A percentile compares a stretch with the other conserved stretches of the same genome.
Evolutionary conservation across 2,797 vertebrate species (phyloP).

Genomic region (Gymnocypris eckloni): DNA sequence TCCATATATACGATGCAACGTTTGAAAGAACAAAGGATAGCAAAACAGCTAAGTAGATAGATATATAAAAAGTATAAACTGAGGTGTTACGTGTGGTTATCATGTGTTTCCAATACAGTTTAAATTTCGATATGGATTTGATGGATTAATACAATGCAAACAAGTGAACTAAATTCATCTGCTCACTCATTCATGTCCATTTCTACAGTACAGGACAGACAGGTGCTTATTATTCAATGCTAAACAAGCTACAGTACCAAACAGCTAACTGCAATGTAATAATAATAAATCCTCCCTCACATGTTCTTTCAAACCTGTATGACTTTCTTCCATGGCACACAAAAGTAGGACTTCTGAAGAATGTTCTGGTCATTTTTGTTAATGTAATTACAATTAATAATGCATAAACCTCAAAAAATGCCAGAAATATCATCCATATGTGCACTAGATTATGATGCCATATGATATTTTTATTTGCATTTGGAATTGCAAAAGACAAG

Average conservation of each 20-base stretch:
- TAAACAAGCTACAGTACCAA: neutral
- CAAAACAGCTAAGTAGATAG: conserved; percentile 60
- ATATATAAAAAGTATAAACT: conserved; percentile 73
- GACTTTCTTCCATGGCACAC: neutral
- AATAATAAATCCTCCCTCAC: neutral
- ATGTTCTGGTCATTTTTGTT: neutral
- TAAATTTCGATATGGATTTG: conserved; percentile 48
- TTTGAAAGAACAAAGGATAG: conserved; percentile 66
- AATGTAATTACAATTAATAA: neutral
- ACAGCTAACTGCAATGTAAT: neutral
- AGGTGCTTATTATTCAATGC: neutral
- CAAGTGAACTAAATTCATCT: conserved; percentile 31
- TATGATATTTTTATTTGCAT: neutral
- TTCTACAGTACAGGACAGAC: neutral
- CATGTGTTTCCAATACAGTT: conserved; percentile 63
- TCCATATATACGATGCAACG: conserved; percentile 77
- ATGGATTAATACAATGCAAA: conserved; percentile 24
- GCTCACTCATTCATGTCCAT: conserved; percentile 16
- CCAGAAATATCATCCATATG: neutral
- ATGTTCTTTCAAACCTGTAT: neutral
- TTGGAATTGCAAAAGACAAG: neutral
- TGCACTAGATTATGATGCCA: neutral
- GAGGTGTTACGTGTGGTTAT: conserved; percentile 71
- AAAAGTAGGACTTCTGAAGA: neutral
- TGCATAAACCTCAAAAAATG: neutral